Evolutionary conservation across 2,888 invertebrate species (phyloP), one percentile per base, ranked within the genome.

Genomic region (Cataglyphis rosenhaueri): DNA sequence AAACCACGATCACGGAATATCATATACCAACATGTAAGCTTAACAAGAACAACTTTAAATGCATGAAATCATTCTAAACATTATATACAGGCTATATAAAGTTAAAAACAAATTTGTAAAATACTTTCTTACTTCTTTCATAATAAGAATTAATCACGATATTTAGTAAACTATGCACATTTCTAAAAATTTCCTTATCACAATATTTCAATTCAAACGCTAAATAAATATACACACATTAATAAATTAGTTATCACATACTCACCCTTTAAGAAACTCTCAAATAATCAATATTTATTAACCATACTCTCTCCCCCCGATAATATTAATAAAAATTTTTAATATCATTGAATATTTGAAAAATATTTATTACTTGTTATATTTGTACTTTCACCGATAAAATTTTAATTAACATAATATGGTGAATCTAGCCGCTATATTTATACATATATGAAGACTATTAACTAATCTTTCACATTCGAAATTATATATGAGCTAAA

Each of bases 211-310:
- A 52, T 35, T n/a, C n/a, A 32, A 64, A 52, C 1, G 52, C n/a
- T 8, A 52, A 18, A 75, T 12, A 18, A 74, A 74, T 29, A 10
- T 35, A 41, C 61, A 41, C 61, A 74, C 21, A 15, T 10, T 21
- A 48, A 4, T 4, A 5, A 1, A 12, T 48, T 61, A 64, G 15
- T 35, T 32, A 35, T 25, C 62, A 15, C 25, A 52, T 21, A 61
- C 44, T 41, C 15, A 61, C n/a, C 18, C 21, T 41, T 44, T 55
- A 55, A 52, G 1, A 64, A 75, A 35, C 21, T 4, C 52, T 75
- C 18, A 32, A 38, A 64, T 25, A 1, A 65, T 65, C 12, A 38
- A 55, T 75, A 55, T 52, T 64, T 64, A 75, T 64, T 55, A 65
- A 4, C 18, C 9, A 10, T 48, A 32, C 25, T 25, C 1, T 35